Base-by-base conservation (phyloP, 2,888 invertebrate genomes). In the Chymomyza fuscimana region DNA sequence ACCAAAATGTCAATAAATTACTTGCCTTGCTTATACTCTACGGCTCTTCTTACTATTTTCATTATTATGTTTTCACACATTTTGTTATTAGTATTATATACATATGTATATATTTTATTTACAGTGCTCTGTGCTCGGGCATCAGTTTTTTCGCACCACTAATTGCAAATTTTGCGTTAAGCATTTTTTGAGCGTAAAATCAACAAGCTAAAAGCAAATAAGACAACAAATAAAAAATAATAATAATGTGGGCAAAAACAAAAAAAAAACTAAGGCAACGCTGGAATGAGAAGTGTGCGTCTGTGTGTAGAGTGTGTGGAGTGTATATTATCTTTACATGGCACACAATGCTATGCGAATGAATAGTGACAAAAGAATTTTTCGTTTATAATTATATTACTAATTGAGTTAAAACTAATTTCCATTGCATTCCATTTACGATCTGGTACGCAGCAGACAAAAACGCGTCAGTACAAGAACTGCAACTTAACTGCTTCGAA, bases 131-230 rank as follows among this genome's bases (percentile, higher is more conserved):
- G 12, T 46, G 40, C 40, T 46, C 3, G 10, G 40, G 40, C 40
- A 12, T 46, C 40, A 46, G 40, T 46, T 46, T 46, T 46, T 64
- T 65, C 65, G 46, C 51, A 22, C 63, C 67, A 67, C 77, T 82
- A 83, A 82, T 83, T 82, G 81, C 79, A 74, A 67, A 70, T 72
- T 67, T 70, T 73, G 52, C 54, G 46, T 52, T n/a, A 9, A 58
- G 58, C 58, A 58, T 63, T 63, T 15, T 67, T 58, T 58, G 58
- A 19, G 16, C 19, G 62, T 50, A 63, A 65, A 66, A 40, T 52
- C 54, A 60, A 64, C 50, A 60, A 50, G 29, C 10, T 51, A 51
- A 29, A 50, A 36, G 22, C 25, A 67, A 58, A 40, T 0, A 71
- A 73, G 66, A 66, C 36, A 64, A 56, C 60, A 73, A 73, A 67